A percentile compares a stretch with the other conserved stretches of the same genome.
Evolutionary conservation across 1,140 invertebrate genomes (phyloP).

Genomic region (Nasonia giraulti): DNA sequence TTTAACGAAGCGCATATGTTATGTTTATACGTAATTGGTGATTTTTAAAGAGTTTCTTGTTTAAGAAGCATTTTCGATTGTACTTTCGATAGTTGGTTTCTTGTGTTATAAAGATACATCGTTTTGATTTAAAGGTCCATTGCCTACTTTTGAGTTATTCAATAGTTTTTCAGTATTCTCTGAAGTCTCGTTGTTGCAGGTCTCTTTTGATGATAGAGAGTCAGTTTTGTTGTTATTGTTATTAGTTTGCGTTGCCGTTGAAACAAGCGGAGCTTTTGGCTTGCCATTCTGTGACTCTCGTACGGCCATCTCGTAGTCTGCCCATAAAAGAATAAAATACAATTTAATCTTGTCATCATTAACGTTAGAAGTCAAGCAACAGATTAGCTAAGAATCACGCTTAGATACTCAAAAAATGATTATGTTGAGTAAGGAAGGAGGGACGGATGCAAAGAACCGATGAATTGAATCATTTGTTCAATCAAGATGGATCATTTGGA

Average conservation of each 20-base stretch:
- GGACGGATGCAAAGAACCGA: no score
- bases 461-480: no score
- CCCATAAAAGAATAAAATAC: background rate
- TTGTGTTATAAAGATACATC: slow-evolving; percentile 65
- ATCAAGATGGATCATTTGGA: no score
- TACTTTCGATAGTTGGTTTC: slow-evolving; percentile 14
- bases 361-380: background rate
- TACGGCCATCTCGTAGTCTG: slow-evolving; percentile 46
- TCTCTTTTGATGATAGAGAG: slow-evolving; percentile 52
- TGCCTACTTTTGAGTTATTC: slow-evolving; percentile 62
- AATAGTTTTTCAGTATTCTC: slow-evolving; percentile 54
- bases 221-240: slow-evolving; percentile 57
- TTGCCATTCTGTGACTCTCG: slow-evolving; percentile 49
- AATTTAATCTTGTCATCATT: background rate
- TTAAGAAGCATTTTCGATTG: slow-evolving; percentile 31
- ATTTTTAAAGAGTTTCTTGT: slow-evolving; percentile 45
- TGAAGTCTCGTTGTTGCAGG: slow-evolving; percentile 52
- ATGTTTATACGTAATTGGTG: background rate
- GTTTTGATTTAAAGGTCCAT: slow-evolving; percentile 64
- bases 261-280: slow-evolving; percentile 40
- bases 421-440: no score
- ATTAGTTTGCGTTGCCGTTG: slow-evolving; percentile 48
- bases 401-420: no score
- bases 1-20: slow-evolving; percentile 50
- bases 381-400: no score